Conservation (phyloP, 2,113 vertebrate genomes). For the Orientallactaga bullata region DNA sequence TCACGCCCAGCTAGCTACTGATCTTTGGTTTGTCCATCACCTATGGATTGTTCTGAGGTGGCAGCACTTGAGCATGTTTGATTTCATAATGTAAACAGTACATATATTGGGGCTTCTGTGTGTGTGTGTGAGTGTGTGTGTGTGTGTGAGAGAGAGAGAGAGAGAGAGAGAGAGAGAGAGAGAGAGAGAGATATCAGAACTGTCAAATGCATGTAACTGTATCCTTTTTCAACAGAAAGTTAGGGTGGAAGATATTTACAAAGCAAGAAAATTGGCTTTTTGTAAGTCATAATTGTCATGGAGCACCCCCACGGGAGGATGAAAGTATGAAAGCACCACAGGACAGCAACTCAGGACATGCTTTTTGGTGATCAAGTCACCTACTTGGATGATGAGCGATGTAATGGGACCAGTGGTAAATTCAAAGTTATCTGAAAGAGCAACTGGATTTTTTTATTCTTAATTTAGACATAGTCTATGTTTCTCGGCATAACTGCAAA, state of each 20-base stretch:
- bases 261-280: conserved; percentile 16
- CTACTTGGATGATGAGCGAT: conserved; percentile 57
- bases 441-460: conserved; percentile 69
- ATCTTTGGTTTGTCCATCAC: conserved; percentile 52
- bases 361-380: conserved; percentile 71
- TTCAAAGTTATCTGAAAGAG: conserved; percentile 80
- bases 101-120: neutral
- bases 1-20: neutral
- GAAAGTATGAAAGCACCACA: neutral
- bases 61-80: neutral
- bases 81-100: conserved; percentile 46
- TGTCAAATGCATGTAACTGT: neutral
- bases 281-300: neutral
- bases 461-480: conserved; percentile 84
- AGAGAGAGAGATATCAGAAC: neutral
- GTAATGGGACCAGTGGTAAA: conserved; percentile 80
- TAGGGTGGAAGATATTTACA: neutral
- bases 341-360: conserved; percentile 42
- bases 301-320: neutral
- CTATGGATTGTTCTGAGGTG: conserved; percentile 26
- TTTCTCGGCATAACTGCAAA: conserved; percentile 87
- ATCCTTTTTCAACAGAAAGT: conserved; percentile 37
- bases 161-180: neutral
- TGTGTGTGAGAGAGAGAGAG: neutral
- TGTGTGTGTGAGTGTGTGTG: neutral